Percentiles rank a stretch among this genome's conserved stretches.
phyloP scores from a whole-genome alignment of 2,888 invertebrate species.

The Sarcophaga carnaria region DNA sequence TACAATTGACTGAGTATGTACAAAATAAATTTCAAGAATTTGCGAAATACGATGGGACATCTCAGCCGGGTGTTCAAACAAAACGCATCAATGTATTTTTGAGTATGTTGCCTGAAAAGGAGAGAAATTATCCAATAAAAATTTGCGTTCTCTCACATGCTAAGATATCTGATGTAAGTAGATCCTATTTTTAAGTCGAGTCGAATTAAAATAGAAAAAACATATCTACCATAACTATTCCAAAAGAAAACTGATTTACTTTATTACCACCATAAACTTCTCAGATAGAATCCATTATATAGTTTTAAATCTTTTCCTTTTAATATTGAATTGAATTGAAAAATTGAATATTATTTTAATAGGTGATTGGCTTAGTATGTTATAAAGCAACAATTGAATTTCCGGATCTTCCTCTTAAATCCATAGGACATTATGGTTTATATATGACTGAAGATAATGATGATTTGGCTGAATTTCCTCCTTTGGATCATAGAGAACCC shows the following conservation, averaged over 20 bases:
- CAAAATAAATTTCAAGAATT: slow-evolving; percentile 94
- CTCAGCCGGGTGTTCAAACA: slow-evolving; percentile 89
- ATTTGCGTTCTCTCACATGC: slow-evolving; percentile 92
- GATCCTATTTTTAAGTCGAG: too few species aligned
- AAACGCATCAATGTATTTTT: slow-evolving; percentile 95
- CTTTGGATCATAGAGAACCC: slow-evolving; percentile 92
- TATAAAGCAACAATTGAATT: slow-evolving; percentile 89
- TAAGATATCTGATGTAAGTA: slow-evolving; percentile 88
- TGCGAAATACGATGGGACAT: slow-evolving; percentile 95
- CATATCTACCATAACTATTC: too few species aligned
- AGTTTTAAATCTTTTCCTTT: not conserved
- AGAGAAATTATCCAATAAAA: slow-evolving; percentile 91
- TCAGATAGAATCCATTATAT: too few species aligned
- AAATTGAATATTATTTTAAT: not conserved
- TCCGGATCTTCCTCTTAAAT: slow-evolving; percentile 85
- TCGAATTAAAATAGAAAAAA: too few species aligned
- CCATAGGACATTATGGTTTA: slow-evolving; percentile 90
- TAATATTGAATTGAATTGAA: not conserved
- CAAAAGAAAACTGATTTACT: too few species aligned
- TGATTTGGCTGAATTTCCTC: slow-evolving; percentile 92
- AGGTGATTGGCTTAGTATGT: slow-evolving; percentile 94
- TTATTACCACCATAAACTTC: too few species aligned
- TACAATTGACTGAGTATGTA: slow-evolving; percentile 89
- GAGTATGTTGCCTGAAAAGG: slow-evolving; percentile 91
- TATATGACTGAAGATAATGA: slow-evolving; percentile 98